These are phyloP conservation scores for Motacilla tschutschensis DNA, from an alignment of 2,113 vertebrate species.

Conservation along the genomic window DNA sequence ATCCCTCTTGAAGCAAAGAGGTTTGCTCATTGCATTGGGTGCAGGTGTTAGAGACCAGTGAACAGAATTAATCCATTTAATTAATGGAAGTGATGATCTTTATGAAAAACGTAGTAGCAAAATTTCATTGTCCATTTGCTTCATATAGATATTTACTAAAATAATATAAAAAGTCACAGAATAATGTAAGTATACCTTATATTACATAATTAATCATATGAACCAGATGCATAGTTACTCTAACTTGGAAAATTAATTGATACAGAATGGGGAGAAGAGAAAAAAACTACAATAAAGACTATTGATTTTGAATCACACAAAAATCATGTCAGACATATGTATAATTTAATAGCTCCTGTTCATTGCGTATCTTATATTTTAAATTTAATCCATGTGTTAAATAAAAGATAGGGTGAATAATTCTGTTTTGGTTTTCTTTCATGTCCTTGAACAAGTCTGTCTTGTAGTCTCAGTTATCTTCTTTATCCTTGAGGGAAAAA, in stretches of 20 bases:
- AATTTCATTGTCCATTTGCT: background rate
- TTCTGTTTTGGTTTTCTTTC: background rate
- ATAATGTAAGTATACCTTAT: background rate
- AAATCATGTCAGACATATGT: background rate
- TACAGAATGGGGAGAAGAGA: background rate
- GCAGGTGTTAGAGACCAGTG: background rate
- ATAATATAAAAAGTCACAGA: background rate
- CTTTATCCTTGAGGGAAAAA: background rate
- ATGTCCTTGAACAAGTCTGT: background rate
- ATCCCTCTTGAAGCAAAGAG: background rate
- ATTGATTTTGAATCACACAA: background rate
- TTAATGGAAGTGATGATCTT: background rate
- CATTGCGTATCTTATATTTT: background rate
- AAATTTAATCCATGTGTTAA: background rate
- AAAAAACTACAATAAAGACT: background rate
- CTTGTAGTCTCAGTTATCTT: background rate
- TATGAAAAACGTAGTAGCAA: background rate
- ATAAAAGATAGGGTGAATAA: background rate
- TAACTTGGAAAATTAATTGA: background rate
- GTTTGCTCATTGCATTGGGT: background rate
- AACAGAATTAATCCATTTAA: background rate
- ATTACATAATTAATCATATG: background rate
- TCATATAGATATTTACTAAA: background rate
- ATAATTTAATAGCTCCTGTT: background rate
- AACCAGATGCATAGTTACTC: background rate